Evolutionary conservation across 2,888 invertebrate genomes (phyloP), one percentile per base, ranked within the genome.

Genomic region (Eupithecia subfuscata): DNA sequence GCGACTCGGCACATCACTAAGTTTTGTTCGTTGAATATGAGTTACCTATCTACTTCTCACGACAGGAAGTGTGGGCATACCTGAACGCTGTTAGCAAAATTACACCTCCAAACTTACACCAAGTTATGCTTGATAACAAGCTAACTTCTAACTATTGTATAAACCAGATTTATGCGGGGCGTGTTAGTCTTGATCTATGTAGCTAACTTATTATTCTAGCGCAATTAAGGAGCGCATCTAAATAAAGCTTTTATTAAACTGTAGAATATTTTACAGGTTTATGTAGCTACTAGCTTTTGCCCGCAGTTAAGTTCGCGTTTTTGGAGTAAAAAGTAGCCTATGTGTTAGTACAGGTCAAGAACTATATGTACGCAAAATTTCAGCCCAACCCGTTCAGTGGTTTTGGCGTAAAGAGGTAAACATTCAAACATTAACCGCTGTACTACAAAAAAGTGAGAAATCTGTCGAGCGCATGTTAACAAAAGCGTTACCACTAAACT

Each of bases 11-110:
- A n/a, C n/a, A n/a, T n/a, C n/a, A n/a, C n/a, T n/a, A n/a, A 85
- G 87, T 86, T 90, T 90, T 90, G 89, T 87, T 84, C 83, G 84
- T 87, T 84, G 87, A 90, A 91, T 89, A 85, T 25, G 67, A 37
- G 68, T 8, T 40, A 40, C 40, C 86, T 84, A 87, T 87, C 87
- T 87, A 86, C 82, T 69, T 79, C 75, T 82, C 80, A 79, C 78
- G 79, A 77, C 79, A 75, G 72, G 69, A 79, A 82, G 79, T 79
- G 70, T 75, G 74, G 72, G 78, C 76, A 78, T 82, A 83, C 82
- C 82, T 84, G 82, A 75, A 77, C 80, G 79, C 81, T 78, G 78
- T 81, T 81, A 71, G 72, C 72, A 70, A 73, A 73, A 78, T 76
- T 81, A 80, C 76, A 78, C 74, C 74, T 74, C 71, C 73, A 75